Percentiles rank a stretch among this genome's conserved stretches.
phyloP scores from a whole-genome alignment of 2,797 vertebrate genomes.

The Staurois parvus region DNA sequence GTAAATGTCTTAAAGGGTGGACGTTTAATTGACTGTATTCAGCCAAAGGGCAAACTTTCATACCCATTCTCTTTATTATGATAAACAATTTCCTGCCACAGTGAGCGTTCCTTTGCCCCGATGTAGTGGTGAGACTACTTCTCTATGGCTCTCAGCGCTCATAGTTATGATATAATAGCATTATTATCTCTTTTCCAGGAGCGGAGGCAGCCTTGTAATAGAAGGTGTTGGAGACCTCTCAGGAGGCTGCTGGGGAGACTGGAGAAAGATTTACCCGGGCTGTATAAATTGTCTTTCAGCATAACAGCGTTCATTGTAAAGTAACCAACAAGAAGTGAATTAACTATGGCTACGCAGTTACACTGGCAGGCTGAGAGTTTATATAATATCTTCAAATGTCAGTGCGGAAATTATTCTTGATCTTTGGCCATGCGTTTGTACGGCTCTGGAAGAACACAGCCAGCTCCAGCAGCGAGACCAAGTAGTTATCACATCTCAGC shows the following conservation, averaged over 20 bases:
- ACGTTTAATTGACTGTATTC: background rate
- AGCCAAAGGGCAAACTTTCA: background rate
- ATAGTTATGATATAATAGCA: too few relatives aligned
- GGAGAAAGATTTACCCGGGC: background rate
- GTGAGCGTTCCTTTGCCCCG: too few relatives aligned
- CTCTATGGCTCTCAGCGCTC: too few relatives aligned
- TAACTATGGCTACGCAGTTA: background rate
- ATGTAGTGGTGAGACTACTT: too few relatives aligned
- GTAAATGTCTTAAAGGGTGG: background rate
- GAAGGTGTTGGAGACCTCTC: background rate
- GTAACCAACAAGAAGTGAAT: background rate
- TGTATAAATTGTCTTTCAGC: background rate
- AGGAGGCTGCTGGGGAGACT: background rate
- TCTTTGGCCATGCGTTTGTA: constrained; percentile 26
- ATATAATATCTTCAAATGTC: constrained; percentile 35
- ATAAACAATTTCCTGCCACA: too few relatives aligned
- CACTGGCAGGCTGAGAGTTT: constrained; percentile 6
- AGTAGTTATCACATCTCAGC: constrained; percentile 17
- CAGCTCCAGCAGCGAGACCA: constrained; percentile 4
- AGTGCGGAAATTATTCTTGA: constrained; percentile 46
- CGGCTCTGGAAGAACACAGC: background rate
- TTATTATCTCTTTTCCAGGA: too few relatives aligned
- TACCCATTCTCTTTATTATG: too few relatives aligned
- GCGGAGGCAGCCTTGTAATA: background rate
- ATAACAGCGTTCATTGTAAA: background rate